phyloP scores from a whole-genome alignment of 2,797 vertebrate genomes.

The Silurus aristotelis region DNA sequence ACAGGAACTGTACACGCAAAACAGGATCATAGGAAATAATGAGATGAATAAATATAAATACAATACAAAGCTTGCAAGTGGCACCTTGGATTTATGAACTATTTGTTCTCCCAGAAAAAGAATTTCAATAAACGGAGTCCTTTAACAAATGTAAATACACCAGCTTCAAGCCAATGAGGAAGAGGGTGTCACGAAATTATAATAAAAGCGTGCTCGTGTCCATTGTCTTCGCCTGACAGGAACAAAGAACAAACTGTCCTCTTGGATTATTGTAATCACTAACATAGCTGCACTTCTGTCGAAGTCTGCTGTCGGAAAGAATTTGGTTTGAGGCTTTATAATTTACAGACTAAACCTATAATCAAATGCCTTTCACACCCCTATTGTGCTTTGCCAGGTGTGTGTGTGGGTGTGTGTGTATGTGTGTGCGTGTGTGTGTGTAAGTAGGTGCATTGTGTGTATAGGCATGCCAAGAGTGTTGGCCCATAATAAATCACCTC shows the following conservation, averaged over 20 bases:
- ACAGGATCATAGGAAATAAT: not conserved
- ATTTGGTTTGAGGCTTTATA: constrained; percentile 23
- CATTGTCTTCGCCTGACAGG: not conserved
- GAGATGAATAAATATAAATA: not conserved
- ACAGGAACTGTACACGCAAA: not conserved
- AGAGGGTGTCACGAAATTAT: not conserved
- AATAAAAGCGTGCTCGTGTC: not conserved
- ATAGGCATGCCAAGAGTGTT: constrained; percentile 14
- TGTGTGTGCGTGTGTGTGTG: constrained; percentile 28
- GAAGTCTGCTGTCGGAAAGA: constrained; percentile 27
- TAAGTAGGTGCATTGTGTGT: constrained; percentile 6
- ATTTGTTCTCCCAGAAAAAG: not conserved
- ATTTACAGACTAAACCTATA: constrained; percentile 40
- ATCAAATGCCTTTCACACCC: constrained; percentile 43
- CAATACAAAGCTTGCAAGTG: not conserved
- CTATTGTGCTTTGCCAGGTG: constrained; percentile 41
- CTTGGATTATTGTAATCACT: constrained; percentile 32
- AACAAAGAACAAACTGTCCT: constrained; percentile 2
- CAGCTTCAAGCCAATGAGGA: not conserved
- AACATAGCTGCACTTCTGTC: constrained; percentile 3
- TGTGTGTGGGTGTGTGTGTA: constrained; percentile 16
- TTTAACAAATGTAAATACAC: not conserved
- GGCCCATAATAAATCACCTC: constrained; percentile 38
- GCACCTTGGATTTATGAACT: not conserved
- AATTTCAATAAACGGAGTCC: no score